Conservation (phyloP, 2,888 invertebrate species). For the Drosophila testacea region DNA sequence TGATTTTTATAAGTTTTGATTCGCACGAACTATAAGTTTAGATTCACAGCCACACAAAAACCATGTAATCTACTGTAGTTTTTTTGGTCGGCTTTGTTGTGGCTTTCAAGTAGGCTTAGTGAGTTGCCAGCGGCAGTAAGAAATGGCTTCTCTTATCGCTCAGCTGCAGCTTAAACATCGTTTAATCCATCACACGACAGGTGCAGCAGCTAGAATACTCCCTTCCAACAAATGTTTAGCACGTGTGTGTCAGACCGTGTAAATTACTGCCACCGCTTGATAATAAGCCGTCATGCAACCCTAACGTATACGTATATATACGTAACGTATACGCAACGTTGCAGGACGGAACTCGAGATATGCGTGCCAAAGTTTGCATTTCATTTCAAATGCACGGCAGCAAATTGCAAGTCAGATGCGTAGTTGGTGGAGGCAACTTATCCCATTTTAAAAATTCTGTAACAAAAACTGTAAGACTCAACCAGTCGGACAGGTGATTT, state of each 20-base stretch:
- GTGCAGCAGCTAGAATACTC: conserved; percentile 52
- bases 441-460: conserved; percentile 9
- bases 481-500: conserved; percentile 72
- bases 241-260: conserved; percentile 50
- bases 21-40: background rate
- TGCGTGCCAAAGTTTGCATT: conserved; percentile 35
- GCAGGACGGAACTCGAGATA: conserved; percentile 12
- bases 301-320: conserved; percentile 38
- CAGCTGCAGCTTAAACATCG: conserved; percentile 68
- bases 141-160: conserved; percentile 64
- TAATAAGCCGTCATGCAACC: conserved; percentile 70
- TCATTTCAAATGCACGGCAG: conserved; percentile 47
- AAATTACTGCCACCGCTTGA: conserved; percentile 68
- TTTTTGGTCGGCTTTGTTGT: conserved; percentile 1
- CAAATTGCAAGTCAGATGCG: conserved; percentile 51
- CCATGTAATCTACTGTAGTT: background rate
- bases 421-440: conserved; percentile 8
- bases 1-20: background rate
- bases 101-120: conserved; percentile 21
- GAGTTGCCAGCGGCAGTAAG: conserved; percentile 5
- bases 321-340: conserved; percentile 45
- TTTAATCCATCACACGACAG: conserved; percentile 74
- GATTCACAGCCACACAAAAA: background rate
- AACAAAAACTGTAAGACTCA: conserved; percentile 27
- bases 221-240: conserved; percentile 4